Conservation (phyloP, 2,797 vertebrate genomes). For the Antrozous pallidus region DNA sequence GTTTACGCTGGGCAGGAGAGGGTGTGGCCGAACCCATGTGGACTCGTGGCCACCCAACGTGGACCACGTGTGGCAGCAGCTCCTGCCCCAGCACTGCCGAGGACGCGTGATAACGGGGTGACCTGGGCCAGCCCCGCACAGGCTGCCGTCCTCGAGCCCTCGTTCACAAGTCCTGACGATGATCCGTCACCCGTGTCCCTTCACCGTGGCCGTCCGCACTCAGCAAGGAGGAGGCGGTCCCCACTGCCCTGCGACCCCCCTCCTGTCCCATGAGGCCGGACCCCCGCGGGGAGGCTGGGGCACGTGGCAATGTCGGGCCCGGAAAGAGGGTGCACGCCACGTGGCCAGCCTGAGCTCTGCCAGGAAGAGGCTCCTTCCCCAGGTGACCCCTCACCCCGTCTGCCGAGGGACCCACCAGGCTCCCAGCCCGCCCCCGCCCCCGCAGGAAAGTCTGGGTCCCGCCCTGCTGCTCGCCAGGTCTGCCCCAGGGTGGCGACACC, state of each 20-base stretch:
- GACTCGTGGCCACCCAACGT: not conserved
- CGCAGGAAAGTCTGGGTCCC: not conserved
- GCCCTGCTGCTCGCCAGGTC: no score
- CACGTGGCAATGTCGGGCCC: not conserved
- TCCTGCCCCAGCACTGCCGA: not conserved
- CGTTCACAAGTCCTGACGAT: not conserved
- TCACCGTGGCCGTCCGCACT: accelerated
- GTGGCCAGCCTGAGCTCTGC: not conserved
- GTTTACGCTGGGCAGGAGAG: not conserved
- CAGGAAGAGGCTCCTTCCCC: not conserved
- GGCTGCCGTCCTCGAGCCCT: accelerated
- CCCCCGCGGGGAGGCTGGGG: not conserved
- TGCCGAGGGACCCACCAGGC: not conserved
- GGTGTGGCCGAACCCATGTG: not conserved
- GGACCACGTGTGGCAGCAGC: not conserved
- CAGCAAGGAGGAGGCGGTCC: accelerated
- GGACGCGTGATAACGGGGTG: not conserved
- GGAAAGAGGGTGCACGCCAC: not conserved
- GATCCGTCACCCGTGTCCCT: accelerated
- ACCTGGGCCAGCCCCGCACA: not conserved
- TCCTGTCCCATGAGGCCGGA: not conserved
- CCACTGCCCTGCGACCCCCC: not conserved
- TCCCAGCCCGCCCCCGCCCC: not conserved
- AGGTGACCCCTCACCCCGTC: not conserved
- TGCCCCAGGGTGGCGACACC: not conserved